Percentiles rank a stretch among this genome's conserved stretches.
phyloP scores from a whole-genome alignment of 2,797 vertebrate species.

The Trematomus bernacchii region DNA sequence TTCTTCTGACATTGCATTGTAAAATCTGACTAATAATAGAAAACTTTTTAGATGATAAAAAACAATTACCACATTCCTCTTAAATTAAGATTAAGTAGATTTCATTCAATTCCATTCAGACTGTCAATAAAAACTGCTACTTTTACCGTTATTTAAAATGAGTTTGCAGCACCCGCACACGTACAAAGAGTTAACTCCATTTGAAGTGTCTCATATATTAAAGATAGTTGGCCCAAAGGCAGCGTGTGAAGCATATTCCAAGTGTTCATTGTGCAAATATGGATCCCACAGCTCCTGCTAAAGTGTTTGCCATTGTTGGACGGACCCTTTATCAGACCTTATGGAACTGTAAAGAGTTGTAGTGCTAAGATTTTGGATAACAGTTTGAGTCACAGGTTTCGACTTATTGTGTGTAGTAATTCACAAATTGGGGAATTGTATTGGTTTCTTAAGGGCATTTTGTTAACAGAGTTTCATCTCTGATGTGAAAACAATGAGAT shows the following conservation, averaged over 20 bases:
- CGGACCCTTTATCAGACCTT: conserved; percentile 20
- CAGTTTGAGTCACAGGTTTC: conserved; percentile 37
- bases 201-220: conserved; percentile 28
- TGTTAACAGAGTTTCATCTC: neutral
- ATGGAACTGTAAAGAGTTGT: conserved; percentile 39
- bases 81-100: too few relatives aligned
- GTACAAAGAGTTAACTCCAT: conserved; percentile 13
- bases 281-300: conserved; percentile 49
- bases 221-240: conserved; percentile 27
- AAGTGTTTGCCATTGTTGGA: conserved; percentile 43
- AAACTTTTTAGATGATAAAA: too few relatives aligned
- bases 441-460: neutral
- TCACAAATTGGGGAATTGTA: neutral
- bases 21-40: too few relatives aligned
- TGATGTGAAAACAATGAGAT: neutral
- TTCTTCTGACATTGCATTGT: too few relatives aligned
- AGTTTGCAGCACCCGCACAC: neutral
- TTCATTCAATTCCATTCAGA: too few relatives aligned
- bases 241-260: conserved; percentile 33
- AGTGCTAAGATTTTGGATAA: conserved; percentile 20
- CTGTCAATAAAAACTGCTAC: too few relatives aligned
- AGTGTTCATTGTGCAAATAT: conserved; percentile 34
- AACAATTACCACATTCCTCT: too few relatives aligned
- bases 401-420: neutral
- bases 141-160: neutral